A percentile compares a stretch with the other conserved stretches of the same genome.
phyloP scores from a whole-genome alignment of 2,797 vertebrate genomes.

The Babyrousa celebensis region DNA sequence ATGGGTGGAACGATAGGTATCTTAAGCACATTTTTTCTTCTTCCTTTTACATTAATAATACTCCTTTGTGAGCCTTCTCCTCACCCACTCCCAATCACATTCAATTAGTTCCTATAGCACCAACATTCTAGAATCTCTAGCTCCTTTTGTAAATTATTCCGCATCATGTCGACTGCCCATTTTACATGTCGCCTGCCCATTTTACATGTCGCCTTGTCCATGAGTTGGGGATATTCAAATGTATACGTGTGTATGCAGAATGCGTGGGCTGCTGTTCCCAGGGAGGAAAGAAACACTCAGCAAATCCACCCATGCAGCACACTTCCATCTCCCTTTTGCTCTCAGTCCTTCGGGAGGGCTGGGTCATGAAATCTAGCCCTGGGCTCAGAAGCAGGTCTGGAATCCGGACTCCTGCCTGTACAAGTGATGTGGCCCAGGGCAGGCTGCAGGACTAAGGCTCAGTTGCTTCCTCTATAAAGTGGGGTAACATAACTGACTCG shows the following conservation, averaged over 20 bases:
- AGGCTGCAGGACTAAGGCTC: neutral
- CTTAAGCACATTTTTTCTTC: constrained; percentile 23
- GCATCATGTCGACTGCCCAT: accelerated
- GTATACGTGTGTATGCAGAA: neutral
- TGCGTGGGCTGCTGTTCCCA: neutral
- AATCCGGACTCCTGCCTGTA: neutral
- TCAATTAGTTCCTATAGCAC: neutral
- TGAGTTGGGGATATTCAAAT: neutral
- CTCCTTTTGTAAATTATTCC: neutral
- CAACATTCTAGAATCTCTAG: neutral
- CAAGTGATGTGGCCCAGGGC: neutral
- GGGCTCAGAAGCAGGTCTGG: neutral
- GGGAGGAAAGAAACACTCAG: neutral
- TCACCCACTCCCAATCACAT: neutral
- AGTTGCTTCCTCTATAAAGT: neutral
- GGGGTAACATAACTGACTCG: neutral
- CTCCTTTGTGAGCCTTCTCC: neutral
- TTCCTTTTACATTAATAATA: neutral
- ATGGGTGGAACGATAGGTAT: constrained; percentile 71
- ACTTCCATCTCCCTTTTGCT: neutral
- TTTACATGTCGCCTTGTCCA: neutral
- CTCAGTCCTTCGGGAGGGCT: neutral
- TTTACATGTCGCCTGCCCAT: neutral
- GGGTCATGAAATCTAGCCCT: constrained; percentile 16
- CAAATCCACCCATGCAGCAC: neutral